Evolutionary conservation across 2,113 vertebrate genomes (phyloP).

Genomic region (Hucho hucho): DNA sequence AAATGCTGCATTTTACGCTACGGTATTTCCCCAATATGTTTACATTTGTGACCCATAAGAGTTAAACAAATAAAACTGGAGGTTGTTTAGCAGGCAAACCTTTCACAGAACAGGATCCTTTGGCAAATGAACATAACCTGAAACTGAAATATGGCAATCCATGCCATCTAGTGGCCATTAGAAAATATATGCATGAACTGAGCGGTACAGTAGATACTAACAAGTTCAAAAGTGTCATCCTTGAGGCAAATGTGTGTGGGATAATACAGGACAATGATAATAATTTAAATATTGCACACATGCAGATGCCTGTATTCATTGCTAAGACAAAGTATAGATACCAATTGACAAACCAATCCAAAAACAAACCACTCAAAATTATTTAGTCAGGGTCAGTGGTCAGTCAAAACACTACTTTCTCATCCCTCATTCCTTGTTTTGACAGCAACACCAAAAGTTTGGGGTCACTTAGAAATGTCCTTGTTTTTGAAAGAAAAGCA

Average conservation of each 20-base stretch:
- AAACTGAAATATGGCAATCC: not conserved
- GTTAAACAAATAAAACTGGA: no score
- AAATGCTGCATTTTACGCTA: not conserved
- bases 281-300: no score
- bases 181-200: not conserved
- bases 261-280: no score
- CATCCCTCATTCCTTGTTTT: not conserved
- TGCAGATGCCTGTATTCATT: not conserved
- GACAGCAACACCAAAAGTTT: not conserved
- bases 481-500: no score
- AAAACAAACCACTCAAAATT: not conserved
- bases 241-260: not conserved
- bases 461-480: no score
- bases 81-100: no score
- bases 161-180: not conserved
- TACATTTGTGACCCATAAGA: not conserved
- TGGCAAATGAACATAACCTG: not conserved
- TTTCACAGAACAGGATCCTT: not conserved
- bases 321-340: not conserved
- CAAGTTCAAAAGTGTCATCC: not conserved
- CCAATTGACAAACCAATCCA: not conserved
- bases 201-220: not conserved
- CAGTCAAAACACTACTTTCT: not conserved
- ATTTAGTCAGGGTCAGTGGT: not conserved
- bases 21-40: not conserved